Percentiles rank a stretch among this genome's conserved stretches.
Evolutionary conservation across 2,888 invertebrate species (phyloP).

Genomic region (Melieria omissa): DNA sequence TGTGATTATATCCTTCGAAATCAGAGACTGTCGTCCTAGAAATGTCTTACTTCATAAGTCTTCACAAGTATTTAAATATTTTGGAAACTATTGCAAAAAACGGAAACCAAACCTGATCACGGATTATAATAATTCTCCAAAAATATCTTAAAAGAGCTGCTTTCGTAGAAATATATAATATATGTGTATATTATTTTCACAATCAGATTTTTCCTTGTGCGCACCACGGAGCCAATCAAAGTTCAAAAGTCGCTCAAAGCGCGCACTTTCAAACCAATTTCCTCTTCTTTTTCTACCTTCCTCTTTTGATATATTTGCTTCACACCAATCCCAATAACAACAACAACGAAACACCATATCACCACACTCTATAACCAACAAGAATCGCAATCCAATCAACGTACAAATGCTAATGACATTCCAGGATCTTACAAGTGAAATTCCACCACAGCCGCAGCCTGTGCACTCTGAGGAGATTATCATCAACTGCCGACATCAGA

Average conservation of each 20-base stretch:
- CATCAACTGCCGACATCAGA: conserved; percentile 53
- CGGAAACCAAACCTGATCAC: too few relatives aligned
- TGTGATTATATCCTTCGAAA: too few relatives aligned
- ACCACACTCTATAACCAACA: conserved; percentile 20
- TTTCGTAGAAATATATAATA: too few relatives aligned
- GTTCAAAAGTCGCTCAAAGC: conserved; percentile 1
- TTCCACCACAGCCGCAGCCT: conserved; percentile 50
- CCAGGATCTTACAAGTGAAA: conserved; percentile 60
- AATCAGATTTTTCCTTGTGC: too few relatives aligned
- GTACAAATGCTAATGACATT: conserved; percentile 35
- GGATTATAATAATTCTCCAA: too few relatives aligned
- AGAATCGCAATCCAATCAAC: conserved; percentile 32
- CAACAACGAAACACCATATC: conserved; percentile 23
- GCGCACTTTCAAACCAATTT: conserved; percentile 23
- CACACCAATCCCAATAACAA: conserved; percentile 24
- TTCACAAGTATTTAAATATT: too few relatives aligned
- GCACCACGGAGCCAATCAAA: not conserved
- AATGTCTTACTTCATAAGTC: too few relatives aligned
- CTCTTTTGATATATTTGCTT: conserved; percentile 10
- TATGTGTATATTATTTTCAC: too few relatives aligned
- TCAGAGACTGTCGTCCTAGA: too few relatives aligned
- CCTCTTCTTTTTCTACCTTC: conserved; percentile 29
- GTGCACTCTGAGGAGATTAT: conserved; percentile 56
- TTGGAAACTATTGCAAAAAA: too few relatives aligned
- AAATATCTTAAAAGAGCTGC: too few relatives aligned